Evolutionary conservation across 2,797 vertebrate genomes (phyloP), one percentile per base, ranked within the genome.

Genomic region (Adrianichthys oophorus): DNA sequence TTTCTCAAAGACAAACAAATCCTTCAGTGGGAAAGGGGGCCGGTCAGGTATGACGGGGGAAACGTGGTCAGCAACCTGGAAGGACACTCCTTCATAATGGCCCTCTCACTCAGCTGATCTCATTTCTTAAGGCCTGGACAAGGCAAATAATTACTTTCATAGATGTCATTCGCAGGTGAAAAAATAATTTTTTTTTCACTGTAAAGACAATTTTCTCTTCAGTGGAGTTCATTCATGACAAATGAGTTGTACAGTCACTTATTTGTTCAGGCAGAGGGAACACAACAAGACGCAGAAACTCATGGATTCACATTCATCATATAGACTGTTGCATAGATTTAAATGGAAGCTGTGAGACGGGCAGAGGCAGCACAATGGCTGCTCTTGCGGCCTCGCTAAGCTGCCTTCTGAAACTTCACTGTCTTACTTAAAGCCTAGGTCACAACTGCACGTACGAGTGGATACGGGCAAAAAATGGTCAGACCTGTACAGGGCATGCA

Each of bases 21-120:
- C 80, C 71, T 68, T 73, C 21, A 23, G 72, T 72, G 65, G 65
- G 52, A 73, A 61, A 73, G 67, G 56, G 29, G 64, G 57, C 55
- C 72, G 68, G 65, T 17, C 19, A 49, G 45, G 65, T 6, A 7
- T 62, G 57, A 50, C 62, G 53, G 7, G 66, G 56, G n/a, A 13
- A 32, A 62, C 63, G 60, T 69, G 64, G 70, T 76, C 64, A 52
- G 58, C 47, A 59, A 75, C 64, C 63, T 66, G 72, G 41, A 68
- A 58, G 59, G 64, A 56, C 53, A 51, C 62, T 59, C 78, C 68
- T 67, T 59, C 52, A 52, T 68, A 52, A 61, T 59, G 52, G 52
- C 65, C 62, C 23, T 48, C 18, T 45, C 62, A 15, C 12, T 47
- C 18, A 29, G 3, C 23, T 49, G 5, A 52, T 4, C 15, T 12